A percentile compares a stretch with the other conserved stretches of the same genome.
phyloP scores from a whole-genome alignment of 1,140 invertebrate genomes.

The Drosophila truncata region DNA sequence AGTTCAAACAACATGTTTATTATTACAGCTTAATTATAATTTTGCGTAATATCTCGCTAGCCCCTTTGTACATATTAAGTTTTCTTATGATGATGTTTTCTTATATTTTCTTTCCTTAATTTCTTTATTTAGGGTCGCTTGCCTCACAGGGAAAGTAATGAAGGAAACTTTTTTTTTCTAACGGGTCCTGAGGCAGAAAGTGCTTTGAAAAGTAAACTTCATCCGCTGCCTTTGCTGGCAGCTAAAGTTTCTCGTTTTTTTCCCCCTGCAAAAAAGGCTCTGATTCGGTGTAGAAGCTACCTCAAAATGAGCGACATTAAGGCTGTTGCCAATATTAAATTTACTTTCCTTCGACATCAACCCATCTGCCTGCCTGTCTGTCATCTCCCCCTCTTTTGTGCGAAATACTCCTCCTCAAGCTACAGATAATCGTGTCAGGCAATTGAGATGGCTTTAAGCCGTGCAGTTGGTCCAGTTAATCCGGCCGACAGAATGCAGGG shows the following conservation, averaged over 20 bases:
- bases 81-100: constrained; percentile 7
- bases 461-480: constrained; percentile 24
- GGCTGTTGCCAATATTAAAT: constrained; percentile 1
- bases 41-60: not conserved
- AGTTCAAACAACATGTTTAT: not conserved
- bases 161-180: constrained; percentile 13
- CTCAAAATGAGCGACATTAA: constrained; percentile 6
- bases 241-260: constrained; percentile 20
- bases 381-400: too few species aligned
- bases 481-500: constrained; percentile 8
- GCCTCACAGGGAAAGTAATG: constrained; percentile 6
- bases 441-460: constrained; percentile 24
- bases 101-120: constrained; percentile 23
- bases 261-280: constrained; percentile 6
- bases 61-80: constrained; percentile 3
- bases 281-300: not conserved
- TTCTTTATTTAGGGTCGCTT: constrained; percentile 10
- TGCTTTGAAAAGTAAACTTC: constrained; percentile 48
- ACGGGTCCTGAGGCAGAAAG: constrained; percentile 13
- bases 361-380: constrained; percentile 11
- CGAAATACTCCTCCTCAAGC: not conserved
- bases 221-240: constrained; percentile 13
- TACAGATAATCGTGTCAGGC: constrained; percentile 4
- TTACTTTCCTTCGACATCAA: constrained; percentile 3
- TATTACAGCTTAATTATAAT: constrained; percentile 12